Evolutionary conservation across 2,797 vertebrate species (phyloP), one percentile per base, ranked within the genome.

Genomic region (Chrosomus eos): DNA sequence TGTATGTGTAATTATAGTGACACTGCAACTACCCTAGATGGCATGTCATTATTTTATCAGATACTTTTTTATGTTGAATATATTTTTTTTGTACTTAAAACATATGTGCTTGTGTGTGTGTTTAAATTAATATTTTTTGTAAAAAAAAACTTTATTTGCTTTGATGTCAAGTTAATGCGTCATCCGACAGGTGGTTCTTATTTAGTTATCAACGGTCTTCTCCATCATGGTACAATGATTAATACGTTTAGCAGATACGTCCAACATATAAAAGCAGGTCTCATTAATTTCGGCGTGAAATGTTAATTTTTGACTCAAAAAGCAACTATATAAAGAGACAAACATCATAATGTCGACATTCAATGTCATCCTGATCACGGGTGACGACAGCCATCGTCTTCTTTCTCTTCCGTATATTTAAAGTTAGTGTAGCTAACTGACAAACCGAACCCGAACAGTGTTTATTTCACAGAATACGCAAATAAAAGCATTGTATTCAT

Each of bases 331-430:
- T 64, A 43, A 33, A 83, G 13, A 48, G 23, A 53, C 7, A 64
- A 77, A 76, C 77, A 71, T 28, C 0, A 33, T 62, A 75, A 81
- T 40, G 31, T 86, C 45, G 62, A 68, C 48, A 82, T 66, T 68
- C 16, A 84, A 79, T 72, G 38, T 84, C 85, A 88, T 83, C 83
- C 86, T 87, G 80, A 89, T 14, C 66, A 76, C 21, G 55, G 26
- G 14, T 86, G 58, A 68, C 33, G 40, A 80, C 85, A 64, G n/a
- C 68, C 78, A 36, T 82, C 68, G 75, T 73, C 88, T 74, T 36
- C 66, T 38, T 40, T 48, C 75, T 88, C 83, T 87, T 89, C 85
- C 80, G 83, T 81, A 21, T 83, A 78, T 33, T 18, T 48, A 11
- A 48, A 14, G 14, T 16, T 48, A 26, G 51, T 60, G 74, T 1